Conservation (phyloP, 1,140 invertebrate genomes). For the Brachionus plicatilis region DNA sequence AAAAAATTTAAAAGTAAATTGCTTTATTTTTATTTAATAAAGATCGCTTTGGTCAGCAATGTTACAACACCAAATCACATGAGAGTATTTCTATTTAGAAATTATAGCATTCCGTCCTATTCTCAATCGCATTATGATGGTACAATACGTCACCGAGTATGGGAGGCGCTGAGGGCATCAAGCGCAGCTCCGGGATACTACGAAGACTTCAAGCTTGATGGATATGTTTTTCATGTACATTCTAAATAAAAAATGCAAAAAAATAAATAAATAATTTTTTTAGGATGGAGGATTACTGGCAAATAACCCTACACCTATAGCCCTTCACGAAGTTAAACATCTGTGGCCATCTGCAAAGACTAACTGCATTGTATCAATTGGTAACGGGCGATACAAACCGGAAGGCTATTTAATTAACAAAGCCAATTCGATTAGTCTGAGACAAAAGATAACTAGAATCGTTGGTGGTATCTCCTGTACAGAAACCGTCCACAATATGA, state of each 20-base stretch:
- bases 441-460: slow-evolving; percentile 20
- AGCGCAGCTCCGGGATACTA: slow-evolving; percentile 88
- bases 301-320: slow-evolving; percentile 84
- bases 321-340: slow-evolving; percentile 69
- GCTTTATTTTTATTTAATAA: not conserved
- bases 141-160: slow-evolving; percentile 67
- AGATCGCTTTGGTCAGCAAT: slow-evolving; percentile 36
- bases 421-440: slow-evolving; percentile 11
- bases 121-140: slow-evolving; percentile 74
- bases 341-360: slow-evolving; percentile 74
- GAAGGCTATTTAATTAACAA: not conserved
- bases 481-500: slow-evolving; percentile 65
- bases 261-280: not conserved
- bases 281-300: slow-evolving; percentile 77
- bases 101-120: slow-evolving; percentile 72
- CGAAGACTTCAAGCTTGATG: slow-evolving; percentile 72
- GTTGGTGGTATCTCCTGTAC: slow-evolving; percentile 29
- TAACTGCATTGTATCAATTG: slow-evolving; percentile 80
- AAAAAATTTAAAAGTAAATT: not conserved
- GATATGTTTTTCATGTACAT: slow-evolving; percentile 62
- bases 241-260: too few species aligned
- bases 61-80: slow-evolving; percentile 38
- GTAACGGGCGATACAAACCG: slow-evolving; percentile 64
- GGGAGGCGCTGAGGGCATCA: slow-evolving; percentile 82
- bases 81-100: slow-evolving; percentile 71